These are phyloP conservation scores for Thunnus maccoyii DNA, from an alignment of 2,113 vertebrate species.

Conservation along the genomic window DNA sequence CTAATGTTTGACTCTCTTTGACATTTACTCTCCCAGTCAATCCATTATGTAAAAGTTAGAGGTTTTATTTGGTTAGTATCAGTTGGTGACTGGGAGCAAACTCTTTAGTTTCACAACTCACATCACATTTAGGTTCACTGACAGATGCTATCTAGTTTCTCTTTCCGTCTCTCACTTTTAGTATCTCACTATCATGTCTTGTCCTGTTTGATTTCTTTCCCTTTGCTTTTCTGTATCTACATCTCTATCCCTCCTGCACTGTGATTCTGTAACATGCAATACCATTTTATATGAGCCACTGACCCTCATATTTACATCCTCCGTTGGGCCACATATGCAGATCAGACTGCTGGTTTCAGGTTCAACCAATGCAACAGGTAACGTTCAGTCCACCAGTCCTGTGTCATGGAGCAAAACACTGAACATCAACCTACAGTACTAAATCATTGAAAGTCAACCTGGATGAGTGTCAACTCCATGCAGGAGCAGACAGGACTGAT, in stretches of 20 bases:
- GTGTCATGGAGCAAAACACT: neutral
- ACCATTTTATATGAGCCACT: neutral
- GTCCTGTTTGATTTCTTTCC: neutral
- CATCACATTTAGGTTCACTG: constrained; percentile 25
- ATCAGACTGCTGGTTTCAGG: neutral
- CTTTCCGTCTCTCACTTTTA: constrained; percentile 16
- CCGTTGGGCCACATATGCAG: neutral
- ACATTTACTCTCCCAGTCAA: too few species aligned
- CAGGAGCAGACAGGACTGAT: neutral
- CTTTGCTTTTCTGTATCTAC: constrained; percentile 2
- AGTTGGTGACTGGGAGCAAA: constrained; percentile 13
- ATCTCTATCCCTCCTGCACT: neutral
- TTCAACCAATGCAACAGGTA: neutral
- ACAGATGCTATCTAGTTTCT: constrained; percentile 34
- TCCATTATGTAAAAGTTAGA: too few species aligned
- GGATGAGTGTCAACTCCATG: neutral
- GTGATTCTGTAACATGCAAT: neutral
- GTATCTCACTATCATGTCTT: neutral
- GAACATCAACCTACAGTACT: neutral
- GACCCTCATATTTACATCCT: neutral
- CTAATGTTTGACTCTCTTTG: too few species aligned
- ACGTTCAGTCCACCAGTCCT: neutral
- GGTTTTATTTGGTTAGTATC: neutral
- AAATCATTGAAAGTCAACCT: neutral
- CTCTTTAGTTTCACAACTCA: constrained; percentile 26